phyloP scores from a whole-genome alignment of 2,888 invertebrate species.

The Pharmacophagus antenor region DNA sequence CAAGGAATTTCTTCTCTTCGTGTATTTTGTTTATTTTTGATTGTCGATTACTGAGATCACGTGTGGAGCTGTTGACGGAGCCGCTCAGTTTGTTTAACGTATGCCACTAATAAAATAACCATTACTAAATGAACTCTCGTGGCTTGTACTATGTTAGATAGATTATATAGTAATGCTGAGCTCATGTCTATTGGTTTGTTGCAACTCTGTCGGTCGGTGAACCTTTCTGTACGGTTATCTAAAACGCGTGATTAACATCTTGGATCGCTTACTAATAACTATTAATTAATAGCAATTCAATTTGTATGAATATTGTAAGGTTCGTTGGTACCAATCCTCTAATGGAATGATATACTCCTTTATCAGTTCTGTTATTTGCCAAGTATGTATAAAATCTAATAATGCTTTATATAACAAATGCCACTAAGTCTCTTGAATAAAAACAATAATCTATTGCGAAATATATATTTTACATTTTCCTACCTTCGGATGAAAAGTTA shows the following conservation, averaged over 20 bases:
- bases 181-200: conserved; percentile 33
- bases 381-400: too few species aligned
- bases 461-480: too few species aligned
- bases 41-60: conserved; percentile 65
- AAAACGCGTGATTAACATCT: conserved; percentile 4
- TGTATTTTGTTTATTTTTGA: conserved; percentile 68
- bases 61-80: conserved; percentile 62
- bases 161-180: conserved; percentile 31
- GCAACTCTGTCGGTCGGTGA: conserved; percentile 17
- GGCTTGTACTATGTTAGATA: conserved; percentile 14
- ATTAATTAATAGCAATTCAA: not conserved
- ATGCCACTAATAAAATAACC: conserved; percentile 50
- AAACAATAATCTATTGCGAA: too few species aligned
- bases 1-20: conserved; percentile 59
- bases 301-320: not conserved
- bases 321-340: not conserved
- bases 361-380: not conserved
- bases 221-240: conserved; percentile 19
- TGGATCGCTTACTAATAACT: not conserved
- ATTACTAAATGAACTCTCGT: conserved; percentile 41
- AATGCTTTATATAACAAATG: too few species aligned
- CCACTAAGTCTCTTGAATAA: too few species aligned
- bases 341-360: not conserved
- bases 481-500: too few species aligned
- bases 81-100: conserved; percentile 64